Evolutionary conservation across 1,140 invertebrate genomes (phyloP).

Genomic region (Scaptomyza graminum): DNA sequence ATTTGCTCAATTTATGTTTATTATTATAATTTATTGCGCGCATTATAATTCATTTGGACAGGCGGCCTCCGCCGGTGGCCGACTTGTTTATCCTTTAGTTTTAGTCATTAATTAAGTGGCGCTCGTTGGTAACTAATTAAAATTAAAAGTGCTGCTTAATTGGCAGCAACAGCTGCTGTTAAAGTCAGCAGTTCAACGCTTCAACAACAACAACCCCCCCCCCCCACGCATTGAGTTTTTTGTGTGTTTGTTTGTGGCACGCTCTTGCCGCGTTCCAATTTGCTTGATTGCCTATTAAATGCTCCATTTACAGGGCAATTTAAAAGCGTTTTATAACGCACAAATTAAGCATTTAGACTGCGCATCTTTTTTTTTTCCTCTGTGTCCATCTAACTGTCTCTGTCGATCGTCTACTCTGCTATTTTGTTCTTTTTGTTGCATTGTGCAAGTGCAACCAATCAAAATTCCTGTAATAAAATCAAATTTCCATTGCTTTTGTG

Average conservation of each 20-base stretch:
- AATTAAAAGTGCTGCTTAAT: slow-evolving; percentile 76
- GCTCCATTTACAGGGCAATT: slow-evolving; percentile 24
- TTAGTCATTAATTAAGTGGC: slow-evolving; percentile 71
- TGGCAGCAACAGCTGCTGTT: slow-evolving; percentile 70
- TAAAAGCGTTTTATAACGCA: slow-evolving; percentile 37
- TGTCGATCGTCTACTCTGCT: not conserved
- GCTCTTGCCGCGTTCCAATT: slow-evolving; percentile 41
- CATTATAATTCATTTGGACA: slow-evolving; percentile 72
- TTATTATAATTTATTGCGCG: slow-evolving; percentile 74
- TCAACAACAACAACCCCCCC: too few relatives aligned
- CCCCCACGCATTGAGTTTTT: not conserved
- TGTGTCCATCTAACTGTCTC: slow-evolving; percentile 4
- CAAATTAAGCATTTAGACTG: slow-evolving; percentile 40
- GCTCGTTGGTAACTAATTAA: slow-evolving; percentile 71
- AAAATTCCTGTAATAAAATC: slow-evolving; percentile 82
- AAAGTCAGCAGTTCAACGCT: not conserved
- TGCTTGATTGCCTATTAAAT: slow-evolving; percentile 41
- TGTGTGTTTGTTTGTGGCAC: not conserved
- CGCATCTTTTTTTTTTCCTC: too few relatives aligned
- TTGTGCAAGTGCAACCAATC: slow-evolving; percentile 74
- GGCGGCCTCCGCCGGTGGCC: not conserved
- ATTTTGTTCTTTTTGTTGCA: slow-evolving; percentile 1
- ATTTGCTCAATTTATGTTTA: slow-evolving; percentile 71
- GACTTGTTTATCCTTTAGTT: slow-evolving; percentile 47
- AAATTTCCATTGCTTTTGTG: slow-evolving; percentile 77